A percentile compares a stretch with the other conserved stretches of the same genome.
phyloP scores from a whole-genome alignment of 2,113 vertebrate genomes.

The Syrrhaptes paradoxus region DNA sequence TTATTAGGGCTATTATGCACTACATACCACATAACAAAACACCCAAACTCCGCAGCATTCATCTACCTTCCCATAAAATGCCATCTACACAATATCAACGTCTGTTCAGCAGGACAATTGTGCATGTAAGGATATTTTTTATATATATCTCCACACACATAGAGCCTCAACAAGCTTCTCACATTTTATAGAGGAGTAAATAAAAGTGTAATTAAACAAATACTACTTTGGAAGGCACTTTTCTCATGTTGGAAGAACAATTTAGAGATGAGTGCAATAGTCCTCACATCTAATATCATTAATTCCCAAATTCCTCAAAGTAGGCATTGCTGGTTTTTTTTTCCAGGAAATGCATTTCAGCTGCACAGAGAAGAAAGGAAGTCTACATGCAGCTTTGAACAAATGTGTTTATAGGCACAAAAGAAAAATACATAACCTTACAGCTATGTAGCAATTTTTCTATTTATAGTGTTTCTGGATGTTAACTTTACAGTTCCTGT shows the following conservation, averaged over 20 bases:
- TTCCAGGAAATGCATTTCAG: neutral
- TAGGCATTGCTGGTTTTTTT: neutral
- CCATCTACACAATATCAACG: neutral
- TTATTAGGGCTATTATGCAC: neutral
- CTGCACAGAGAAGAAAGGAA: neutral
- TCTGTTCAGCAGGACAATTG: neutral
- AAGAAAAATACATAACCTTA: neutral
- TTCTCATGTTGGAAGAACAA: neutral
- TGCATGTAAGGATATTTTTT: neutral
- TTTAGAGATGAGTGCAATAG: neutral
- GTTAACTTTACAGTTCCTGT: neutral
- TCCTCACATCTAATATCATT: neutral
- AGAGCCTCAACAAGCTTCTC: neutral
- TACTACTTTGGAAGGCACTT: neutral
- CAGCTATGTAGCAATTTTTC: neutral
- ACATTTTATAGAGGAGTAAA: neutral
- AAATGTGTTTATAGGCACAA: slow-evolving; percentile 9
- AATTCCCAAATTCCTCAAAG: neutral
- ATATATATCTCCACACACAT: neutral
- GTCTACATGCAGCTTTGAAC: neutral
- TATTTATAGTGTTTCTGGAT: neutral
- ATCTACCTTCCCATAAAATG: neutral
- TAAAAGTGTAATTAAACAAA: neutral
- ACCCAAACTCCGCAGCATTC: neutral
- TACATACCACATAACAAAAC: neutral